Base-by-base conservation (phyloP, 2,888 invertebrate genomes). In the Ernsta delagoae region DNA sequence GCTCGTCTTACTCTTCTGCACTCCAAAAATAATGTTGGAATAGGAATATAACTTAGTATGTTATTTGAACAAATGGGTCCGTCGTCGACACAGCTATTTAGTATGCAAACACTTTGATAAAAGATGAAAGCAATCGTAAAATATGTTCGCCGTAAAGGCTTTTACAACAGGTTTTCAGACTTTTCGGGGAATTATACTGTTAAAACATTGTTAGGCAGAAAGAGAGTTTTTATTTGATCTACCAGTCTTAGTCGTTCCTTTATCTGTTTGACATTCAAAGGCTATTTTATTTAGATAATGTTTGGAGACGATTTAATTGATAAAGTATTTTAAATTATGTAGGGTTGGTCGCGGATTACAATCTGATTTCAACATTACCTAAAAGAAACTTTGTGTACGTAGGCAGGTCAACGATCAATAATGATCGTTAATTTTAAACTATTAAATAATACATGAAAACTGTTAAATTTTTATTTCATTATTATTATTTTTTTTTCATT, bases 21-120 rank as follows among this genome's bases (percentile, higher is more conserved):
- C 16, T 48, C 39, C 12, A 24, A 12, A 56, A 57, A 43, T 56
- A 12, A 64, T 0, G 9, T 3, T 7, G 5, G 12, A 39, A 36
- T 2, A 64, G 43, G 24, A 24, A 24, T 24, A 24, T 24, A 24
- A 24, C 24, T 24, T 24, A 39, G 50, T n/a, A 43, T 65, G 2
- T 56, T 62, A 57, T 57, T 62, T 57, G 61, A 62, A 61, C 39
- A 62, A 59, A 59, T 57, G 56, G 34, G 68, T 56, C 48, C 24
- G 24, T 24, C 41, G 9, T 41, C 41, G 41, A 66, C 66, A 41
- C 31, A n/a, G 54, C 31, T 54, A 12, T 41, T 63, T 54, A 31
- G 50, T 56, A 64, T 36, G 41, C 54, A 56, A 56, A 64, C 45
- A 64, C 54, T 64, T 54, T 56, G 53, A 45, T 56, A 64, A 43